A percentile compares a stretch with the other conserved stretches of the same genome.
Conservation (phyloP, 2,113 vertebrate genomes). For the Lepus europaeus region DNA sequence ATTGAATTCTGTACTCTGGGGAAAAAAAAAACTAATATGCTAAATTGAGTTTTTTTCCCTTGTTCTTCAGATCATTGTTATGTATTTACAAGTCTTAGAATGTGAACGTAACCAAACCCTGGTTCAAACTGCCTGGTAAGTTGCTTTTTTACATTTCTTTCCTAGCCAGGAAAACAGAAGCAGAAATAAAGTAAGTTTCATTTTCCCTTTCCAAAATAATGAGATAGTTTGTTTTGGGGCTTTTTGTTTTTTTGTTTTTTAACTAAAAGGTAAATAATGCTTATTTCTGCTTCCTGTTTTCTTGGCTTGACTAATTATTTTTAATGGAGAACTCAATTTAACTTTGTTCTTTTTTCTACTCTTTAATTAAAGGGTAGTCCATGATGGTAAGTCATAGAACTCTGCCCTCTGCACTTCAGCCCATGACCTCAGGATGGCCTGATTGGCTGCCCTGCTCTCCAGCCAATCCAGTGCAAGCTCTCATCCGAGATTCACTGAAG, state of each 20-base stretch:
- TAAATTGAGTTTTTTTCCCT: constrained; percentile 71
- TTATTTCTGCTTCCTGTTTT: constrained; percentile 94
- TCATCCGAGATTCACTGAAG: constrained; percentile 99
- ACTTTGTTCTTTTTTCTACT: constrained; percentile 99
- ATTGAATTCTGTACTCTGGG: constrained; percentile 6
- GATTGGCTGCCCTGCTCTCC: constrained; percentile 99
- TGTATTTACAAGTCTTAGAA: constrained; percentile 99
- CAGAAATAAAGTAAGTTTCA: constrained; percentile 91
- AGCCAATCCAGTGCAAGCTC: constrained; percentile 99
- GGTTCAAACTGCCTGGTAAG: constrained; percentile 99
- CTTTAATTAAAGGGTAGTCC: constrained; percentile 99
- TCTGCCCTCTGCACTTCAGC: constrained; percentile 99
- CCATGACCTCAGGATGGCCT: constrained; percentile 99
- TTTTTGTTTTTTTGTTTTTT: constrained; percentile 70
- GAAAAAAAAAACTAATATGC: not conserved
- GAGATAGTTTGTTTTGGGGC: constrained; percentile 80
- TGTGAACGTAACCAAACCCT: constrained; percentile 99
- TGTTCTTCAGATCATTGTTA: constrained; percentile 95
- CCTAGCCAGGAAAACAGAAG: constrained; percentile 92
- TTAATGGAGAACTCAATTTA: constrained; percentile 96
- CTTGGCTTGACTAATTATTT: constrained; percentile 89
- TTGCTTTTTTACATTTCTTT: constrained; percentile 84
- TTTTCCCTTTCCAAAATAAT: constrained; percentile 86
- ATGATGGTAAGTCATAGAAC: constrained; percentile 99
- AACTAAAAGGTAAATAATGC: constrained; percentile 83